Conservation (phyloP, 2,888 invertebrate genomes). For the Pachliopta kotzebuea region DNA sequence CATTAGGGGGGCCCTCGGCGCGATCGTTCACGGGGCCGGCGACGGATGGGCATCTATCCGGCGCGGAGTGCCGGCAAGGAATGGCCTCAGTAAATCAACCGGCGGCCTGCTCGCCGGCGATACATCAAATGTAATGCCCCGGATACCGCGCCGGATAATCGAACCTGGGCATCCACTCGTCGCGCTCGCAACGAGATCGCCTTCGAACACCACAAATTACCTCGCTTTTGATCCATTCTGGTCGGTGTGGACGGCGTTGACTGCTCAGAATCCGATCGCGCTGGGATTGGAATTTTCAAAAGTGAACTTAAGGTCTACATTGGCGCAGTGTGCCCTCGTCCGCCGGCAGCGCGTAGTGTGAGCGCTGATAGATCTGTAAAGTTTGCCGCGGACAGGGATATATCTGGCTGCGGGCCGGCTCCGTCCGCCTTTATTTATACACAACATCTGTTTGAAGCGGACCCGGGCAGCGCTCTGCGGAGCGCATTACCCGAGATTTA, state of each 20-base stretch:
- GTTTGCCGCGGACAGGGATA: conserved; percentile 80
- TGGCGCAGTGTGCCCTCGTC: conserved; percentile 39
- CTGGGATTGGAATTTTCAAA: no score
- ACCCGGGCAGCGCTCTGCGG: conserved; percentile 42
- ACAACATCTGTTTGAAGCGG: conserved; percentile 80
- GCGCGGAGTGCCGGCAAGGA: conserved; percentile 75
- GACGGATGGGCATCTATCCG: conserved; percentile 73
- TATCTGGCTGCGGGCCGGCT: conserved; percentile 80
- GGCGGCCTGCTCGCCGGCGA: conserved; percentile 74
- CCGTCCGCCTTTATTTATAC: conserved; percentile 80
- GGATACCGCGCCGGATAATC: conserved; percentile 80
- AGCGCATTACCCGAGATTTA: conserved; percentile 79
- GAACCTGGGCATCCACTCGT: conserved; percentile 80
- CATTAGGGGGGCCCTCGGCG: conserved; percentile 71
- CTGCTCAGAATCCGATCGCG: no score
- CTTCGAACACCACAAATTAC: conserved; percentile 58
- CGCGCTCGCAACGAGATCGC: conserved; percentile 78
- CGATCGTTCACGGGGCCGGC: conserved; percentile 69
- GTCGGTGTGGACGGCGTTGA: conserved; percentile 22
- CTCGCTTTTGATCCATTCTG: conserved; percentile 33
- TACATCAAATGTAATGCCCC: conserved; percentile 80
- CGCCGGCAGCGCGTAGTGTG: conserved; percentile 52
- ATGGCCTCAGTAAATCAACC: conserved; percentile 75
- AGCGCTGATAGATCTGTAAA: conserved; percentile 77
- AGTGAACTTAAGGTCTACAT: conserved; percentile 52